Evolutionary conservation across 2,797 vertebrate genomes (phyloP).

Genomic region (Gymnodraco acuticeps): DNA sequence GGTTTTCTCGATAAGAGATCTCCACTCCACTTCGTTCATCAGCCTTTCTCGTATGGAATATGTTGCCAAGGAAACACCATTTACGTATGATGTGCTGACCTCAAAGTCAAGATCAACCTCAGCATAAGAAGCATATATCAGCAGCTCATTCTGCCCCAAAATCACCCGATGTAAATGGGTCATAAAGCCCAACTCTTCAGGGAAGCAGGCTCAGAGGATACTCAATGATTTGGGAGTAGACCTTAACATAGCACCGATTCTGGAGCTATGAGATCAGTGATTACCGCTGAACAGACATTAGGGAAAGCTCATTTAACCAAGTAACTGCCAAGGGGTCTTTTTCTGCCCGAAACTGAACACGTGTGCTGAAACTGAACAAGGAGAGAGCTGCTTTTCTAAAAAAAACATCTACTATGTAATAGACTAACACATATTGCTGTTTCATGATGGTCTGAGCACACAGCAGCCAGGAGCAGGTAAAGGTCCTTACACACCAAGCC

Average conservation of each 20-base stretch:
- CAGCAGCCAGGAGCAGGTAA: slow-evolving; percentile 48
- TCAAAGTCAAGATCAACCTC: slow-evolving; percentile 64
- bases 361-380: slow-evolving; percentile 33
- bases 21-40: slow-evolving; percentile 53
- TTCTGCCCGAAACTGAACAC: slow-evolving; percentile 28
- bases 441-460: slow-evolving; percentile 46
- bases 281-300: slow-evolving; percentile 52
- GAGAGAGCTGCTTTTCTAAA: slow-evolving; percentile 20
- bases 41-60: slow-evolving; percentile 59
- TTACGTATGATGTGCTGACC: slow-evolving; percentile 58
- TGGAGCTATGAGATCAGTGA: slow-evolving; percentile 57
- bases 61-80: slow-evolving; percentile 74
- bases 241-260: slow-evolving; percentile 48
- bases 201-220: slow-evolving; percentile 49
- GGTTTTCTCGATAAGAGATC: slow-evolving; percentile 50
- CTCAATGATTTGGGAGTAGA: slow-evolving; percentile 42
- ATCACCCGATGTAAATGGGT: slow-evolving; percentile 60
- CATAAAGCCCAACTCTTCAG: slow-evolving; percentile 47
- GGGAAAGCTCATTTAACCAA: slow-evolving; percentile 60
- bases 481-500: no score
- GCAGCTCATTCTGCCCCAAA: slow-evolving; percentile 34
- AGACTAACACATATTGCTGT: slow-evolving; percentile 15
- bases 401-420: slow-evolving; percentile 5
- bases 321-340: slow-evolving; percentile 42
- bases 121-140: slow-evolving; percentile 47